Percentiles rank a stretch among this genome's conserved stretches.
These are phyloP conservation scores for Telmatochromis brachygnathus DNA, from an alignment of 2,113 vertebrate species.

Conservation along the genomic window DNA sequence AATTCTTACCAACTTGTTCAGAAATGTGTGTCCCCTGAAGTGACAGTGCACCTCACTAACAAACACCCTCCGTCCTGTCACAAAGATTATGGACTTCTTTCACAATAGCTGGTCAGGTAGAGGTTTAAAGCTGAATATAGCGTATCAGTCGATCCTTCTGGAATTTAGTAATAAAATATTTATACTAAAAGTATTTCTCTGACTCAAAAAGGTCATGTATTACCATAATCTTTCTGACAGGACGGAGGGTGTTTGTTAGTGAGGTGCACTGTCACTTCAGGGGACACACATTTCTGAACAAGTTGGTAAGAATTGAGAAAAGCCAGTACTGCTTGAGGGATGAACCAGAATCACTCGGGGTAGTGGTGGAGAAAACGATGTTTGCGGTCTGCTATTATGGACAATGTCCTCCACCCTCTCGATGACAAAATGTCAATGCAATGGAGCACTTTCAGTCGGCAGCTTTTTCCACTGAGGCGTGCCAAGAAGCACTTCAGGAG, in stretches of 20 bases:
- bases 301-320: slow-evolving; percentile 22
- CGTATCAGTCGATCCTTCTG: no score
- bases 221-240: slow-evolving; percentile 8
- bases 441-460: slow-evolving; percentile 22
- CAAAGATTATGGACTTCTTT: no score
- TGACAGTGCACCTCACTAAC: no score
- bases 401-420: slow-evolving; percentile 40
- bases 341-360: slow-evolving; percentile 9
- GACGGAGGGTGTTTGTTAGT: not conserved
- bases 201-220: no score
- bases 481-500: slow-evolving; percentile 46
- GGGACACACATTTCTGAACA: slow-evolving; percentile 4
- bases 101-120: no score
- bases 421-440: slow-evolving; percentile 53
- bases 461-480: slow-evolving; percentile 34
- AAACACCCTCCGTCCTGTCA: no score
- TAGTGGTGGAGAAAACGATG: slow-evolving; percentile 40
- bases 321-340: not conserved
- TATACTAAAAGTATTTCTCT: not conserved
- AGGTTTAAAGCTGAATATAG: no score
- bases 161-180: no score
- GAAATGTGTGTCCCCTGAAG: no score
- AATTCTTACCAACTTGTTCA: no score
- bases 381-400: slow-evolving; percentile 43
- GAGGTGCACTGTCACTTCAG: slow-evolving; percentile 3